Percentiles rank a stretch among this genome's conserved stretches.
Evolutionary conservation across 2,113 vertebrate species (phyloP).

Genomic region (Microtus pennsylvanicus): DNA sequence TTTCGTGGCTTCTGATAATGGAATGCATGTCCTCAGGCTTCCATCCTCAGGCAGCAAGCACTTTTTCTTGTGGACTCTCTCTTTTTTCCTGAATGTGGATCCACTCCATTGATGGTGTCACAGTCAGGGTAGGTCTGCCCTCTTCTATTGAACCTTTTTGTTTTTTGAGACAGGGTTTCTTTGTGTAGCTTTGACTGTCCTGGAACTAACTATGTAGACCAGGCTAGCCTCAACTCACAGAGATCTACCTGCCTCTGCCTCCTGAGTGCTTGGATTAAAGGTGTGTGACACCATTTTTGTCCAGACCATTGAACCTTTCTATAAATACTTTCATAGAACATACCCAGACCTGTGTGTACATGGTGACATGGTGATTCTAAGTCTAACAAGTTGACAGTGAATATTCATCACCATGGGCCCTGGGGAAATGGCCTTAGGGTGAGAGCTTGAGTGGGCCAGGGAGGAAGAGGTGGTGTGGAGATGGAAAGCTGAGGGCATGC

Average conservation of each 20-base stretch:
- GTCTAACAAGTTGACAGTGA: not conserved
- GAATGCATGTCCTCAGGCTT: not conserved
- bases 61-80: not conserved
- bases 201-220: no score
- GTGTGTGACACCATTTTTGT: not conserved
- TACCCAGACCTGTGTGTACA: not conserved
- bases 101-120: not conserved
- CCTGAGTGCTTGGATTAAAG: not conserved
- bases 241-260: no score
- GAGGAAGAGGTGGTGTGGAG: not conserved
- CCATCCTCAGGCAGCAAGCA: not conserved
- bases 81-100: not conserved
- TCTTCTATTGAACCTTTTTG: not conserved
- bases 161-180: no score
- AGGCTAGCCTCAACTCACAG: no score
- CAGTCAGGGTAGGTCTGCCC: not conserved
- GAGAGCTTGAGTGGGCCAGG: not conserved
- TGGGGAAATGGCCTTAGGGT: not conserved
- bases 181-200: no score
- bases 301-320: not conserved
- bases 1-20: not conserved
- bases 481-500: not conserved
- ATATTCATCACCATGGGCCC: not conserved
- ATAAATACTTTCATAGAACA: not conserved
- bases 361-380: not conserved